Evolutionary conservation across 2,113 vertebrate species (phyloP).

Genomic region (Podarcis raffonei): DNA sequence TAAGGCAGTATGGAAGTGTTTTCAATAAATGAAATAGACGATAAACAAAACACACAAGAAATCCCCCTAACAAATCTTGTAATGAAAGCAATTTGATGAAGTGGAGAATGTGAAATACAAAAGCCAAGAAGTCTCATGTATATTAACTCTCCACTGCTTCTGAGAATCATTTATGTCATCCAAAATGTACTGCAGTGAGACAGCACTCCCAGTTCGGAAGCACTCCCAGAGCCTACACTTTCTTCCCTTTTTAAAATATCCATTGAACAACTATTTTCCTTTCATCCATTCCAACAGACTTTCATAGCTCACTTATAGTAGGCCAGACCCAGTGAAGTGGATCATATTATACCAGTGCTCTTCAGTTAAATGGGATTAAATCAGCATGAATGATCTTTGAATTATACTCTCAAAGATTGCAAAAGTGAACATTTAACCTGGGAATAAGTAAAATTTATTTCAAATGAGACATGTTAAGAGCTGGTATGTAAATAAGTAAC

Average conservation of each 20-base stretch:
- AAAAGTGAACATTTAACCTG: background rate
- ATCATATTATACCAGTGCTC: background rate
- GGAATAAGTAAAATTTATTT: background rate
- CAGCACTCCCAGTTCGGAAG: background rate
- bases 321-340: background rate
- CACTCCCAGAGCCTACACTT: background rate
- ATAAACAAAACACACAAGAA: no score
- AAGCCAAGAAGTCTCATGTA: no score
- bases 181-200: background rate
- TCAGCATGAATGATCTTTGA: background rate
- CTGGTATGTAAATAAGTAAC: background rate
- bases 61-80: no score
- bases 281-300: background rate
- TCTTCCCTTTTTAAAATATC: background rate
- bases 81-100: no score
- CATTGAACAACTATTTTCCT: no score
- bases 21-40: background rate
- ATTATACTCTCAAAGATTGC: background rate
- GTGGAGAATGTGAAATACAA: no score
- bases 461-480: background rate
- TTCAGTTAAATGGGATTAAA: conserved; percentile 5
- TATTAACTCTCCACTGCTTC: background rate
- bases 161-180: background rate
- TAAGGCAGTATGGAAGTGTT: background rate
- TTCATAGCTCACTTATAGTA: background rate